A percentile compares a stretch with the other conserved stretches of the same genome.
Conservation (phyloP, 1,140 invertebrate genomes). For the Drosophila rhopaloa region DNA sequence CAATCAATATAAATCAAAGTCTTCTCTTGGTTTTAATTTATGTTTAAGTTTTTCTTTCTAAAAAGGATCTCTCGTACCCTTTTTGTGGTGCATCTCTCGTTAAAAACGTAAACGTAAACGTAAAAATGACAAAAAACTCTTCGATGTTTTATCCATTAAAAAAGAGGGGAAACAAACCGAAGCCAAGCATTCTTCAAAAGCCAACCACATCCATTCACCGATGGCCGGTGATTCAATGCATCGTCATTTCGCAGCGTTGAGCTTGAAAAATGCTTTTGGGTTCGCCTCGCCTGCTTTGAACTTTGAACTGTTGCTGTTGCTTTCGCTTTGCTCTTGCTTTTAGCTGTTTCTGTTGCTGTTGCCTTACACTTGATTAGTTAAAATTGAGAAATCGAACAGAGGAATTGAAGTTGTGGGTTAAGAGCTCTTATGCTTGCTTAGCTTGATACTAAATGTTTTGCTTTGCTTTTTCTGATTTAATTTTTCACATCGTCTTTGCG, state of each 20-base stretch:
- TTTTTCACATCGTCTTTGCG: conserved; percentile 85
- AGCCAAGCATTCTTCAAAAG: conserved; percentile 40
- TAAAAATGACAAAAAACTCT: conserved; percentile 50
- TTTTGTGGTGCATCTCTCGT: conserved; percentile 16
- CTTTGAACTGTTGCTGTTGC: conserved; percentile 45
- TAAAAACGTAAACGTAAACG: conserved; percentile 43
- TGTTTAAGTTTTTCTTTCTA: conserved; percentile 10
- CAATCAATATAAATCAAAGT: conserved; percentile 78
- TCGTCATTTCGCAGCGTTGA: conserved; percentile 27
- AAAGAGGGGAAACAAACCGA: conserved; percentile 26
- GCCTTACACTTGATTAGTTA: conserved; percentile 75
- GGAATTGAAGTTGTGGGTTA: conserved; percentile 51
- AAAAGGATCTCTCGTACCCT: conserved; percentile 31
- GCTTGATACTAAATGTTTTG: conserved; percentile 63
- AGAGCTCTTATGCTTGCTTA: conserved; percentile 61
- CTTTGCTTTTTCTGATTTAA: conserved; percentile 83
- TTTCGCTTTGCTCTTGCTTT: conserved; percentile 26
- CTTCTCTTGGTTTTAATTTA: conserved; percentile 51
- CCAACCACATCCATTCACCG: conserved; percentile 26
- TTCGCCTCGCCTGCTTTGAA: conserved; percentile 30
- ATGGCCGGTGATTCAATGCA: conserved; percentile 31
- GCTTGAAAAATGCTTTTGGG: conserved; percentile 49
- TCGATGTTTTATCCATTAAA: conserved; percentile 49
- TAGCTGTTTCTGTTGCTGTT: conserved; percentile 38
- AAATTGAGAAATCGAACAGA: conserved; percentile 65